Evolutionary conservation across 2,113 vertebrate genomes (phyloP).

Genomic region (Myrmophylax atrothorax): DNA sequence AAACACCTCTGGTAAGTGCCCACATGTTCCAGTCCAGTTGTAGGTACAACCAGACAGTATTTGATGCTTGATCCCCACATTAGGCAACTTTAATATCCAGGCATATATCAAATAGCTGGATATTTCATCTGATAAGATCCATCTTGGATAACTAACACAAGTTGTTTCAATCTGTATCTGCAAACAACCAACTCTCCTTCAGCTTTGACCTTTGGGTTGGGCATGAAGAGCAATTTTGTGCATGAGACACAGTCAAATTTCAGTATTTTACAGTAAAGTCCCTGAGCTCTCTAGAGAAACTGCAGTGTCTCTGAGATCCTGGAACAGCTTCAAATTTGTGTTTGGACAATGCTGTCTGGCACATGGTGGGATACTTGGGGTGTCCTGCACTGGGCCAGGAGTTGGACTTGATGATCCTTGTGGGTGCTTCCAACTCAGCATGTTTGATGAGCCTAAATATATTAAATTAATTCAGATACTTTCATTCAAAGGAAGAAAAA

Average conservation of each 20-base stretch:
- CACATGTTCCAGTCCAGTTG: fast-evolving
- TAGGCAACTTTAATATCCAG: background rate
- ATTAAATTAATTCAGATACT: background rate
- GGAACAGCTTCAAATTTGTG: background rate
- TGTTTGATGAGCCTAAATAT: background rate
- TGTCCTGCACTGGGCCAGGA: background rate
- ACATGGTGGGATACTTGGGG: background rate
- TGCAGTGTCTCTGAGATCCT: background rate
- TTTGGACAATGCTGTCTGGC: background rate
- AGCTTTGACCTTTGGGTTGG: fast-evolving
- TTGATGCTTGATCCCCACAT: background rate
- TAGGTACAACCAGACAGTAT: background rate
- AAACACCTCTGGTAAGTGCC: background rate
- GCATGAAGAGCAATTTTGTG: background rate
- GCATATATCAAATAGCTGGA: background rate
- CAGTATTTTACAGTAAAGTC: background rate
- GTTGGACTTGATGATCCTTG: fast-evolving
- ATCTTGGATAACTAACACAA: background rate
- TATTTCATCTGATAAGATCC: background rate
- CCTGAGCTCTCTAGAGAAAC: background rate
- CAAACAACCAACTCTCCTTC: background rate
- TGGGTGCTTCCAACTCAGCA: background rate
- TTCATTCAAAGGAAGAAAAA: background rate
- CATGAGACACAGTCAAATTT: background rate
- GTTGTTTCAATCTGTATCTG: background rate